Evolutionary conservation across 2,113 vertebrate species (phyloP).

Genomic region (Xyrauchen texanus): DNA sequence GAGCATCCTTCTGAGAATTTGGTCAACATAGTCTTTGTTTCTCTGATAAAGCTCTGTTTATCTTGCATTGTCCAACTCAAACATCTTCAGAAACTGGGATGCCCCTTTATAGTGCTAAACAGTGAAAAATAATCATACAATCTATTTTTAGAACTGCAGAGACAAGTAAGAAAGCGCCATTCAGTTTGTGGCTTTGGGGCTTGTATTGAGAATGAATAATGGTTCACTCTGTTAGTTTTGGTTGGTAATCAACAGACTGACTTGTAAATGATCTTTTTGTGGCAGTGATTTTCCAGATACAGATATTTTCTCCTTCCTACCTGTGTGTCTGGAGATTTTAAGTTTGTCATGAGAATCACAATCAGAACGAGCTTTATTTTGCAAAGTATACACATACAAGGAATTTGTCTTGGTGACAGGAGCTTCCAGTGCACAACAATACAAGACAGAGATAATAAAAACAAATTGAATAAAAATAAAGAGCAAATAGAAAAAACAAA

Average conservation of each 20-base stretch:
- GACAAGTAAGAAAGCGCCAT: constrained; percentile 52
- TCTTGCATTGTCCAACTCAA: constrained; percentile 12
- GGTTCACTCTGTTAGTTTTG: constrained; percentile 67
- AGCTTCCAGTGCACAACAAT: too few relatives aligned
- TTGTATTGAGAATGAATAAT: constrained; percentile 64
- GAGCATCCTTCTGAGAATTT: not conserved
- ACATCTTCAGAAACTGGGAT: constrained; percentile 13
- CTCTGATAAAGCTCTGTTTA: not conserved
- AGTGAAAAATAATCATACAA: constrained; percentile 62
- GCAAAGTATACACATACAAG: too few relatives aligned
- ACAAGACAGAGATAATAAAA: too few relatives aligned
- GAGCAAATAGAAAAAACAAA: too few relatives aligned
- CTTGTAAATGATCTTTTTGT: constrained; percentile 65
- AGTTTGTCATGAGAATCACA: not conserved
- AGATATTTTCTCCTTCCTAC: constrained; percentile 46
- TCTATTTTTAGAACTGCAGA: constrained; percentile 62
- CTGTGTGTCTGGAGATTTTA: constrained; percentile 29
- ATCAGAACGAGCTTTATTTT: too few relatives aligned
- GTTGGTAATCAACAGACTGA: constrained; percentile 68
- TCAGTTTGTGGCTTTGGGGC: constrained; percentile 67
- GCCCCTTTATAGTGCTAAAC: constrained; percentile 48
- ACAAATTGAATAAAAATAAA: too few relatives aligned
- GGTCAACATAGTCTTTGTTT: not conserved
- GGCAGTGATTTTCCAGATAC: constrained; percentile 58
- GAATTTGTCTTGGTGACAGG: too few relatives aligned